Evolutionary conservation across 2,113 vertebrate species (phyloP).

Genomic region (Hemiprocne comata): DNA sequence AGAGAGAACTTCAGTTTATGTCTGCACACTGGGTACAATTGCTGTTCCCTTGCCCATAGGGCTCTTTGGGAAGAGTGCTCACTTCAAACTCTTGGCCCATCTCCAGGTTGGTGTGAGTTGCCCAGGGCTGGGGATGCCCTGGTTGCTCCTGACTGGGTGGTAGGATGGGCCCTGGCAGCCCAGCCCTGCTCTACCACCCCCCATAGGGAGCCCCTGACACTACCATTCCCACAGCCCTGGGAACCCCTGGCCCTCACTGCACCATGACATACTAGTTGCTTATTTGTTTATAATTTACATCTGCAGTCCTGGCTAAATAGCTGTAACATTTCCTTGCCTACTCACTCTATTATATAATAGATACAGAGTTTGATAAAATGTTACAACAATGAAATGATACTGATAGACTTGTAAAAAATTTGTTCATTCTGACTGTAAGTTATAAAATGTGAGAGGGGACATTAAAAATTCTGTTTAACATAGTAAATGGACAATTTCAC

Average conservation of each 20-base stretch:
- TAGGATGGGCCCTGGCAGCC: neutral
- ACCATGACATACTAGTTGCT: neutral
- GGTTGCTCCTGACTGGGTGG: neutral
- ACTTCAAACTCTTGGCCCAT: neutral
- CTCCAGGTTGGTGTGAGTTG: neutral
- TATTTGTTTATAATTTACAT: neutral
- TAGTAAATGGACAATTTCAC: neutral
- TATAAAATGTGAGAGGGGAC: neutral
- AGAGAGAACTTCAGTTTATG: neutral
- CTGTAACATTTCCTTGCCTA: neutral
- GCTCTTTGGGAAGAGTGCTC: neutral
- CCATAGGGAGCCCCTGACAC: neutral
- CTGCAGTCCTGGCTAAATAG: neutral
- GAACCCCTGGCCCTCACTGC: neutral
- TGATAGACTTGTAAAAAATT: neutral
- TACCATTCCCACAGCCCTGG: neutral
- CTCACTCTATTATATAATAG: neutral
- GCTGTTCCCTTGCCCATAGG: neutral
- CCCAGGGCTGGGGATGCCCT: accelerated
- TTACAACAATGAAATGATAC: neutral
- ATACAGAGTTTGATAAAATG: neutral
- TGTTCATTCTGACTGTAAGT: neutral
- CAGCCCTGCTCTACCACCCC: accelerated
- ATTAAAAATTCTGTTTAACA: neutral
- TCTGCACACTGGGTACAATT: neutral